phyloP scores from a whole-genome alignment of 2,113 vertebrate species.

The Fregata magnificens region DNA sequence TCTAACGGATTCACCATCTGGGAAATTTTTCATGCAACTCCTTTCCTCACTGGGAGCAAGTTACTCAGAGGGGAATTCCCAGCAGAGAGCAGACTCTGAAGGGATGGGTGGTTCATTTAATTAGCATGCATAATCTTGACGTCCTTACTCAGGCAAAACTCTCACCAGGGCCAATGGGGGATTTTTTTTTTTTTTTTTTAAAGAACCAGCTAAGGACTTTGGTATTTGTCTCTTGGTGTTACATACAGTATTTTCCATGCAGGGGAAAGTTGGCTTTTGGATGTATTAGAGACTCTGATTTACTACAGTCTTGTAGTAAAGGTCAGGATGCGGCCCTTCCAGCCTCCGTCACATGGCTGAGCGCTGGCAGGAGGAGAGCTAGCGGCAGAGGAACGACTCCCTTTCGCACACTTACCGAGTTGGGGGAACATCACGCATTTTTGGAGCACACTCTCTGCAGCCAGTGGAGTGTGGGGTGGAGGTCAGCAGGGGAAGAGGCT shows the following conservation, averaged over 20 bases:
- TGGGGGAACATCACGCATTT: not conserved
- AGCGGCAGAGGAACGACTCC: not conserved
- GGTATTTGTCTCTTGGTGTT: slow-evolving; percentile 27
- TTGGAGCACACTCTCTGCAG: not conserved
- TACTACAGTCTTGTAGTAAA: not conserved
- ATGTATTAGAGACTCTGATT: not conserved
- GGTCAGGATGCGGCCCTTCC: not conserved
- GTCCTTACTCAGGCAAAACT: slow-evolving; percentile 59
- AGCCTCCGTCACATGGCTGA: not conserved
- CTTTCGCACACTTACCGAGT: not conserved
- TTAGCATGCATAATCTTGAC: slow-evolving; percentile 46
- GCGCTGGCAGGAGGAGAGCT: not conserved
- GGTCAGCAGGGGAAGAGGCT: not conserved
- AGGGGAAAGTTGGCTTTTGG: not conserved
- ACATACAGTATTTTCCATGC: not conserved
- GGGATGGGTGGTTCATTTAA: slow-evolving; percentile 60
- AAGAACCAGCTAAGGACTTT: slow-evolving; percentile 30
- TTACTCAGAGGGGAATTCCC: slow-evolving; percentile 64
- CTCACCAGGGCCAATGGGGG: slow-evolving; percentile 26
- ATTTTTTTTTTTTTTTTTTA: not conserved
- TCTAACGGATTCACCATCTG: slow-evolving; percentile 65
- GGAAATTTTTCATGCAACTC: slow-evolving; percentile 63
- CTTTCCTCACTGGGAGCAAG: slow-evolving; percentile 58
- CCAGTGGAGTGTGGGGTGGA: not conserved
- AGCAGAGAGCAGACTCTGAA: slow-evolving; percentile 47